Percentiles rank a stretch among this genome's conserved stretches.
These are phyloP conservation scores for Drosophila leonis DNA, from an alignment of 2,888 invertebrate species.

Conservation along the genomic window DNA sequence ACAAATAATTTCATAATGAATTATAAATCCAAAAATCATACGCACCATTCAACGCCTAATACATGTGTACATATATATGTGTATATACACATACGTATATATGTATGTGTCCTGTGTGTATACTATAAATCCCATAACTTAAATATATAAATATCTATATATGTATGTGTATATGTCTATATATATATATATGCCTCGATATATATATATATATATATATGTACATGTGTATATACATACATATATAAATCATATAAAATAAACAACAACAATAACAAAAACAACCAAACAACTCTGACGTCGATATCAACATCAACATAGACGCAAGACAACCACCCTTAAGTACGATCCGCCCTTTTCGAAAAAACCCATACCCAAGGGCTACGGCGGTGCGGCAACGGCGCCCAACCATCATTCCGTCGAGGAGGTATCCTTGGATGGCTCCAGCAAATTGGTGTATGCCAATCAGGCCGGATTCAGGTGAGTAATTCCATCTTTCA, in stretches of 20 bases:
- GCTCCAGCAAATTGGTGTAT: constrained; percentile 93
- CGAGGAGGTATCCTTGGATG: constrained; percentile 92
- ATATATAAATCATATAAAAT: constrained; percentile 67
- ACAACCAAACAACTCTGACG: constrained; percentile 57
- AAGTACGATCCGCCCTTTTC: constrained; percentile 95
- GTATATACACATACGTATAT: constrained; percentile 25
- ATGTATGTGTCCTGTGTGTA: constrained; percentile 64
- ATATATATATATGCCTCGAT: constrained; percentile 41
- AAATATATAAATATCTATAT: constrained; percentile 23
- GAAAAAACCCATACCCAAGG: constrained; percentile 92
- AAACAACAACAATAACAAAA: constrained; percentile 54
- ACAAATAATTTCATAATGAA: constrained; percentile 56
- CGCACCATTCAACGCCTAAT: constrained; percentile 65
- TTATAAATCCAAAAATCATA: constrained; percentile 60
- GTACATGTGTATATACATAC: constrained; percentile 44
- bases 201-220: constrained; percentile 24
- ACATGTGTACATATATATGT: constrained; percentile 31
- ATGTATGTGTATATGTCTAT: constrained; percentile 26
- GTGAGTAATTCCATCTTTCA: constrained; percentile 85
- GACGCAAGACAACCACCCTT: constrained; percentile 95
- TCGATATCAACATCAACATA: constrained; percentile 82
- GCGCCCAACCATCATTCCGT: constrained; percentile 90
- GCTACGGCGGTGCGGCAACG: constrained; percentile 87
- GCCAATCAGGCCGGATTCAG: constrained; percentile 89
- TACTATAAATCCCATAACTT: constrained; percentile 47